Evolutionary conservation across 2,888 invertebrate species (phyloP), one percentile per base, ranked within the genome.

Genomic region (Minunthozetes semirufus): DNA sequence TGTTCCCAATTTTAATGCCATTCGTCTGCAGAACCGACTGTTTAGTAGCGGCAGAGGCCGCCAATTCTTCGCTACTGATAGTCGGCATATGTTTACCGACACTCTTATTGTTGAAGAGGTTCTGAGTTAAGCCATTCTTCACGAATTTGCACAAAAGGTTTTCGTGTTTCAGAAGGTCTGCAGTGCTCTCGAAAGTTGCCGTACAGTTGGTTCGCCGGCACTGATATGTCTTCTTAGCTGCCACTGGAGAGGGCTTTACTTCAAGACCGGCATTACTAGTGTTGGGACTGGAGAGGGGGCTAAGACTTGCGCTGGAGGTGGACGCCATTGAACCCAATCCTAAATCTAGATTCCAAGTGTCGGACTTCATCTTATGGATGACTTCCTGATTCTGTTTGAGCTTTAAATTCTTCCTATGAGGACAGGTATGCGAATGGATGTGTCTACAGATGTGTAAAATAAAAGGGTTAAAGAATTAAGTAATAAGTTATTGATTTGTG

Each of bases 241-340:
- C 11, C 11, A 1, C 6, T 19, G 56, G 56, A 56, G 25, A 25
- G 11, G 22, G 0, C 6, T 56, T 22, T 0, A 22, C 56, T 22
- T 56, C 22, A 0, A 25, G 9, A 17, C 4, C 25, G 1, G 56
- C 8, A 13, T 56, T 56, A 56, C 61, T 61, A 25, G 27, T 27
- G 27, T 61, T 33, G 17, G 61, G 29, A 29, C 61, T 33, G 27
- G 27, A n/a, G 17, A 61, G 29, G 4, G 33, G 38, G n/a, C 22
- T 53, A n/a, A 53, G n/a, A n/a, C 19, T 19, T 53, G 63, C 19
- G 19, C 38, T 27, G 6, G 63, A 66, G 1, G 63, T 66, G 38
- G 63, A 66, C n/a, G 63, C 38, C 8, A 66, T 66, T 29, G 63
- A 29, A 38, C 63, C 63, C 38, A 66, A 66, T 5, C 63, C 70